Evolutionary conservation across 2,888 invertebrate species (phyloP).

Genomic region (Melieria picta): DNA sequence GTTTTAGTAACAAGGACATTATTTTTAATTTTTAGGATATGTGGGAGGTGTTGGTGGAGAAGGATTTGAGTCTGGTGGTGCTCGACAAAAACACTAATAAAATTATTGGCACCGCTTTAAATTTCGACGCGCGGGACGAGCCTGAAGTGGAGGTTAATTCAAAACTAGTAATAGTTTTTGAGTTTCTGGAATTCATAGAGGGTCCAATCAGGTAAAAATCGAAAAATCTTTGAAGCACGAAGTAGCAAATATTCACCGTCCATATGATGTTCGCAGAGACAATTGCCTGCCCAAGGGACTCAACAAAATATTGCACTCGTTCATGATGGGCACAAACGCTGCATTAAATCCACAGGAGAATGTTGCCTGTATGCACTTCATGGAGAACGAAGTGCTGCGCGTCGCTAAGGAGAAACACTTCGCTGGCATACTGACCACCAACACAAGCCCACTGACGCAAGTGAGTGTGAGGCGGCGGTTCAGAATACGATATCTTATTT

Average conservation of each 20-base stretch:
- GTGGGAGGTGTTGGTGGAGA: conserved; percentile 77
- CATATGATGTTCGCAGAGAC: conserved; percentile 64
- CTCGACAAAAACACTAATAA: conserved; percentile 68
- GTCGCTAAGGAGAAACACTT: conserved; percentile 75
- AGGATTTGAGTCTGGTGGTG: conserved; percentile 79
- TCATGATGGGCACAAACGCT: conserved; percentile 86
- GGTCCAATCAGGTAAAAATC: conserved; percentile 73
- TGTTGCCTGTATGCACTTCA: conserved; percentile 79
- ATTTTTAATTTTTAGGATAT: conserved; percentile 65
- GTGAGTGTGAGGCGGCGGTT: conserved; percentile 63
- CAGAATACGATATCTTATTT: not conserved
- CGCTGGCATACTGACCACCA: conserved; percentile 84
- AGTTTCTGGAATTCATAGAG: conserved; percentile 82
- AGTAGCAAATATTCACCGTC: not conserved
- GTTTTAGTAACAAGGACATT: not conserved
- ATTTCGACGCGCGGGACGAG: conserved; percentile 84
- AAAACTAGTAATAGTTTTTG: conserved; percentile 78
- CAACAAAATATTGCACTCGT: conserved; percentile 81
- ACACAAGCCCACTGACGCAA: conserved; percentile 89
- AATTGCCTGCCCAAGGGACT: conserved; percentile 72
- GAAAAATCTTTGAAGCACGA: not conserved
- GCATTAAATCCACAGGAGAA: conserved; percentile 77
- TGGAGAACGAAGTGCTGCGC: conserved; percentile 79
- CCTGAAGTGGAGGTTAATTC: conserved; percentile 77
- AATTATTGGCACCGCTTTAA: conserved; percentile 77